A percentile compares a stretch with the other conserved stretches of the same genome.
Conservation (phyloP, 2,797 vertebrate genomes). For the Anguilla pacifica region DNA sequence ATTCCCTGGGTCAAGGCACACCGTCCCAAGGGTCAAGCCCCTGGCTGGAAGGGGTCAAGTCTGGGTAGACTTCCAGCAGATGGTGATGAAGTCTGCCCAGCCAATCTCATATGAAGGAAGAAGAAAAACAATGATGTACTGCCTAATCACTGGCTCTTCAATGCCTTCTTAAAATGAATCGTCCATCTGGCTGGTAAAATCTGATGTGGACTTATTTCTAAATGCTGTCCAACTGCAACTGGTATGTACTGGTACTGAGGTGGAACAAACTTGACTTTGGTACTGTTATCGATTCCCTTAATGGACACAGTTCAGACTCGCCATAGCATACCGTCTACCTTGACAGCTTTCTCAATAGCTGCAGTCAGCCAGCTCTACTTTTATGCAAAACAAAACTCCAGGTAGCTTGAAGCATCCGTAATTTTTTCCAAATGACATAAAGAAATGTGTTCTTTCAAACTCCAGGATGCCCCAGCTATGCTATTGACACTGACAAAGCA, state of each 20-base stretch:
- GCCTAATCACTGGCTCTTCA: background rate
- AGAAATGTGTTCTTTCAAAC: background rate
- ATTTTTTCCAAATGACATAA: background rate
- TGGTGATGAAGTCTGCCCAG: slow-evolving; percentile 66
- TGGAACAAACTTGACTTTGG: background rate
- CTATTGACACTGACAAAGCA: background rate
- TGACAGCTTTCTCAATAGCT: background rate
- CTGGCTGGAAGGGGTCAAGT: slow-evolving; percentile 65
- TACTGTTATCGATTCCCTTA: background rate
- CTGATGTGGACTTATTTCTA: background rate
- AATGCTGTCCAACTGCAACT: background rate
- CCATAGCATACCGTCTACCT: background rate
- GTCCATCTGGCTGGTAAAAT: slow-evolving; percentile 13
- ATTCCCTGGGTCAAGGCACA: slow-evolving; percentile 33
- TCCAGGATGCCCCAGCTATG: background rate
- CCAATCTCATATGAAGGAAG: slow-evolving; percentile 48
- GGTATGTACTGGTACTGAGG: background rate
- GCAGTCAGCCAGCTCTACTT: background rate
- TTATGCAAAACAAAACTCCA: slow-evolving; percentile 12
- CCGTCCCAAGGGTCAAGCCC: slow-evolving; percentile 55
- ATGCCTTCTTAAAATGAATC: background rate
- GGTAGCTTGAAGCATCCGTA: background rate
- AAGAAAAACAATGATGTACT: background rate
- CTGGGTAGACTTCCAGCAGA: slow-evolving; percentile 70
- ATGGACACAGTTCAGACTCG: background rate